Evolutionary conservation across 2,113 vertebrate genomes (phyloP).

Genomic region (Capreolus pygargus): DNA sequence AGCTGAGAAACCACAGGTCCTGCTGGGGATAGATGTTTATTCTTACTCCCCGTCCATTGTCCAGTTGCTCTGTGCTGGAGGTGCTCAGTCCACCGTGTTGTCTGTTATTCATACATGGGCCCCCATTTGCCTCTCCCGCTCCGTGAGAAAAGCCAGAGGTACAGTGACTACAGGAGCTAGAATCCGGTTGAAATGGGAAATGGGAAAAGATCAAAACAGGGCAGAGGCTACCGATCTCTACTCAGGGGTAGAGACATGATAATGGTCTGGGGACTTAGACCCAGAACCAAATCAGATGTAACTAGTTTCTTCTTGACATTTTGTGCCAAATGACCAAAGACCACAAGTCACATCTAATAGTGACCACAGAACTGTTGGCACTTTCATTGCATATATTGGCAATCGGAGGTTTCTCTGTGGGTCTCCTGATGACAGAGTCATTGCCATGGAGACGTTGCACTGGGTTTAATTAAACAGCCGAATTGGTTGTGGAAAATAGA

Average conservation of each 20-base stretch:
- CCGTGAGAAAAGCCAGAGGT: neutral
- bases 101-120: neutral
- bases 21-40: neutral
- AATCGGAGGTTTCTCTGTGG: neutral
- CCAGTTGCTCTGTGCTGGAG: neutral
- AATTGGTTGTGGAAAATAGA: constrained; percentile 37
- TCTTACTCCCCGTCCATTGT: neutral
- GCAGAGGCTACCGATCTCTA: neutral
- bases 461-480: constrained; percentile 69
- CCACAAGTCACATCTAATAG: neutral
- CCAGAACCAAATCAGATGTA: neutral
- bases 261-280: neutral
- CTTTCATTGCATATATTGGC: neutral
- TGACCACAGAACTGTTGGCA: neutral
- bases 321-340: neutral
- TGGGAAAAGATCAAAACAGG: neutral
- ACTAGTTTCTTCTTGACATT: neutral
- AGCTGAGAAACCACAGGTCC: neutral
- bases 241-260: neutral
- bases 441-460: constrained; percentile 42
- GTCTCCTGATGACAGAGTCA: constrained; percentile 39
- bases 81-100: neutral
- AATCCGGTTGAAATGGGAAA: neutral
- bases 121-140: neutral
- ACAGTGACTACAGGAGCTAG: neutral